Base-by-base conservation (phyloP, 2,113 vertebrate species). In the Pao palembangensis region DNA sequence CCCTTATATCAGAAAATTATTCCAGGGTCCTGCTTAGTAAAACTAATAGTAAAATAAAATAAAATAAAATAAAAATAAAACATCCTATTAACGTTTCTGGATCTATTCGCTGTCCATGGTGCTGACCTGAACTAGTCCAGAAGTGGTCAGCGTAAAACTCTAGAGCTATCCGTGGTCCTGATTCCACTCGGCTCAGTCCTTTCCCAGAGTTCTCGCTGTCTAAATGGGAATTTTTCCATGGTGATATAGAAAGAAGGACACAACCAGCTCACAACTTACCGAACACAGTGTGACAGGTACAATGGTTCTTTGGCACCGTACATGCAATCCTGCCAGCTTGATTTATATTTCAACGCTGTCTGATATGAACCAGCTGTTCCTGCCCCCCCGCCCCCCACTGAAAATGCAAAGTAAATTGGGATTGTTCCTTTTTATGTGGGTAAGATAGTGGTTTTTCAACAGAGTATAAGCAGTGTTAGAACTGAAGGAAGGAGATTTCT, bases 131-230 rank as follows among this genome's bases (percentile, higher is more conserved):
- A 28, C 25, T 28, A 31, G 28, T 5, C 28, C 28, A 31, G 28
- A 31, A 31, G 28, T 31, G 28, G 28, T 31, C 28, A 31, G 28
- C 5, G 5, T 10, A 23, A 23, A 23, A 23, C 3, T 2, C 21
- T 20, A 8, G 46, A 52, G n/a, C 12, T 56, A 46, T 63, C 64
- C 51, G 25, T 55, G 61, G 61, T 75, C 47, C 72, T 38, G 34
- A 38, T 38, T 38, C 11, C 34, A 38, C 34, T 38, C 2, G 10
- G 34, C 34, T 12, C 28, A 31, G 28, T 8, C 28, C 5, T 8
- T 31, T 31, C 28, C 28, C 28, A 31, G 28, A 31, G 28, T 31
- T 31, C 28, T 12, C 34, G 8, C 34, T 38, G 8, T 38, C 34
- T 8, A 38, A 10, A 12, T 38, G 58, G 58, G 44, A 17, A 71